Percentiles rank a stretch among this genome's conserved stretches.
Conservation (phyloP, 2,888 invertebrate species). For the Cremastinae sp. region DNA sequence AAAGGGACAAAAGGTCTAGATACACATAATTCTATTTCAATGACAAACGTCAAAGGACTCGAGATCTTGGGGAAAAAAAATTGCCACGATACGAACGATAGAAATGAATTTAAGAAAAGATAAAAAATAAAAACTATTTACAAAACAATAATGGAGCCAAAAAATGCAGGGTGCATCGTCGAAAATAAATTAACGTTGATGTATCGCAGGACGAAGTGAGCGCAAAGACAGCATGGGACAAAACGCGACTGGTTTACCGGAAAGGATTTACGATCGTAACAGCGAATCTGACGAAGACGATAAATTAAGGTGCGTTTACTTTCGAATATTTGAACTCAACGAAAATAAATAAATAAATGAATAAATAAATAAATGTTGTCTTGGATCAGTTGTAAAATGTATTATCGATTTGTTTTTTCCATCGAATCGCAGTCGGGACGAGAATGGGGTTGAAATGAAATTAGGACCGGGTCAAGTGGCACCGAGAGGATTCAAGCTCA, state of each 20-base stretch:
- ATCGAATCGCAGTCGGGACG: conserved; percentile 70
- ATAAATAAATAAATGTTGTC: background rate
- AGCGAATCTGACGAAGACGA: conserved; percentile 83
- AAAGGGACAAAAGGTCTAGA: background rate
- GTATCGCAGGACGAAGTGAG: conserved; percentile 79
- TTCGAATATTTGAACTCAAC: background rate
- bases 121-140: background rate
- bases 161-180: conserved; percentile 11
- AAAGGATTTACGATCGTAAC: conserved; percentile 82
- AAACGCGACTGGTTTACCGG: conserved; percentile 82
- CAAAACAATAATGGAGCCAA: conserved; percentile 2
- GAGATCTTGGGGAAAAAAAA: no score
- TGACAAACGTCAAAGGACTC: no score
- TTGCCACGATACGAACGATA: no score
- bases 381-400: conserved; percentile 4
- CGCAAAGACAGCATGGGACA: conserved; percentile 82
- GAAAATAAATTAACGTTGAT: conserved; percentile 56
- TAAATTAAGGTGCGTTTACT: conserved; percentile 75
- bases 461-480: conserved; percentile 92
- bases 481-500: conserved; percentile 87
- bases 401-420: conserved; percentile 2
- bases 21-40: no score
- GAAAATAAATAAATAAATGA: background rate
- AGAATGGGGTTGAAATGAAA: conserved; percentile 80
- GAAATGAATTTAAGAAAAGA: no score